phyloP scores from a whole-genome alignment of 2,113 vertebrate genomes.

The Vombatus ursinus region DNA sequence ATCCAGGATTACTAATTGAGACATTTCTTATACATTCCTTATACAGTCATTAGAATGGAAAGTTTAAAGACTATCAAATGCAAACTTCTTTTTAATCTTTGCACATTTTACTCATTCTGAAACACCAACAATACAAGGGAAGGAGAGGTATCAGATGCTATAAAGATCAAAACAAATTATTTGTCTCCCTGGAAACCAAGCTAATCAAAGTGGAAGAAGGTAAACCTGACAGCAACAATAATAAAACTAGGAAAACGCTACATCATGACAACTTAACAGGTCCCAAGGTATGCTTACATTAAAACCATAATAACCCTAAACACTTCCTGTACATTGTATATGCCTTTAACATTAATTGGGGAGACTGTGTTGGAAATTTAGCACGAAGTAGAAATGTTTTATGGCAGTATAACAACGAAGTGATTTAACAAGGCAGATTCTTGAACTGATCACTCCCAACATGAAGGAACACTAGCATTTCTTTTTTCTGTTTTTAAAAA shows the following conservation, averaged over 20 bases:
- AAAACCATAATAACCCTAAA: background rate
- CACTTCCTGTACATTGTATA: background rate
- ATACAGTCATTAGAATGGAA: background rate
- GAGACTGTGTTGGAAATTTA: background rate
- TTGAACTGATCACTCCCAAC: background rate
- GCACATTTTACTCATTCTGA: background rate
- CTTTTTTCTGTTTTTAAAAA: conserved; percentile 27
- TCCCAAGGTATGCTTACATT: background rate
- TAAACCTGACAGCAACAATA: conserved; percentile 15
- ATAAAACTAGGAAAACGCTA: background rate
- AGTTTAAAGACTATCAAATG: background rate
- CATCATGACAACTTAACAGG: conserved; percentile 1
- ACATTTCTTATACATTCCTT: background rate
- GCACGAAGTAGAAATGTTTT: fast-evolving
- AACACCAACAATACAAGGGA: background rate
- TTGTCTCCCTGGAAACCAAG: conserved; percentile 27
- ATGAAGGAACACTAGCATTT: background rate
- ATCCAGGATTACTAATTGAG: background rate
- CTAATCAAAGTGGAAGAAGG: conserved; percentile 46
- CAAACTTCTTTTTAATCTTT: background rate
- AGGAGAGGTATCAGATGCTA: conserved; percentile 19
- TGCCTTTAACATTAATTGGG: background rate
- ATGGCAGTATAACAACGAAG: too few relatives aligned
- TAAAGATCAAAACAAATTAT: conserved; percentile 26
- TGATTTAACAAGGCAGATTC: background rate